Percentiles rank a stretch among this genome's conserved stretches.
These are phyloP conservation scores for Nephrotoma guestfalica DNA, from an alignment of 2,888 invertebrate genomes.

Conservation along the genomic window DNA sequence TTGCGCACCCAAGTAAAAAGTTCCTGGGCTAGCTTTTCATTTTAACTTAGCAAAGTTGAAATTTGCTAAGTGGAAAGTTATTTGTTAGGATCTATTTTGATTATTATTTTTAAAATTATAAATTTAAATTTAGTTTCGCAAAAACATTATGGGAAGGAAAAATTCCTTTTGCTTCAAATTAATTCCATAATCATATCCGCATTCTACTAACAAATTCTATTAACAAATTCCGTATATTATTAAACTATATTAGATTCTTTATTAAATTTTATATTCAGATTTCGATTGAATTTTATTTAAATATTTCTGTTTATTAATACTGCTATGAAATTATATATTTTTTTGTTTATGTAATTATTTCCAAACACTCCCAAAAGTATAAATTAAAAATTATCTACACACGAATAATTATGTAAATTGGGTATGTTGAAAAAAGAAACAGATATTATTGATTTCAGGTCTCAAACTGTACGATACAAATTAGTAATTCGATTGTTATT, in stretches of 20 bases:
- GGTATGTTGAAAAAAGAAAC: neutral
- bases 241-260: no score
- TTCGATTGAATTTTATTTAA: neutral
- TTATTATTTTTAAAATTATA: no score
- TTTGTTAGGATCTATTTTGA: no score
- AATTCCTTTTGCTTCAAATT: no score
- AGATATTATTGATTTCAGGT: neutral
- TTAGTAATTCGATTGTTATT: neutral
- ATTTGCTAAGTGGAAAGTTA: no score
- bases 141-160: no score
- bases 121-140: no score
- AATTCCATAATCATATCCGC: no score
- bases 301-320: neutral
- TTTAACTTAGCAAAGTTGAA: no score
- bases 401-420: neutral
- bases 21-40: no score
- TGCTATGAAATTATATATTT: neutral
- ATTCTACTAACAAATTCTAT: neutral
- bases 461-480: neutral
- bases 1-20: no score
- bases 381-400: neutral
- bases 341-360: neutral
- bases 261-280: neutral
- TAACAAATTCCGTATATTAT: neutral
- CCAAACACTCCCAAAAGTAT: neutral